phyloP scores from a whole-genome alignment of 2,113 vertebrate genomes.

The Lontra canadensis region DNA sequence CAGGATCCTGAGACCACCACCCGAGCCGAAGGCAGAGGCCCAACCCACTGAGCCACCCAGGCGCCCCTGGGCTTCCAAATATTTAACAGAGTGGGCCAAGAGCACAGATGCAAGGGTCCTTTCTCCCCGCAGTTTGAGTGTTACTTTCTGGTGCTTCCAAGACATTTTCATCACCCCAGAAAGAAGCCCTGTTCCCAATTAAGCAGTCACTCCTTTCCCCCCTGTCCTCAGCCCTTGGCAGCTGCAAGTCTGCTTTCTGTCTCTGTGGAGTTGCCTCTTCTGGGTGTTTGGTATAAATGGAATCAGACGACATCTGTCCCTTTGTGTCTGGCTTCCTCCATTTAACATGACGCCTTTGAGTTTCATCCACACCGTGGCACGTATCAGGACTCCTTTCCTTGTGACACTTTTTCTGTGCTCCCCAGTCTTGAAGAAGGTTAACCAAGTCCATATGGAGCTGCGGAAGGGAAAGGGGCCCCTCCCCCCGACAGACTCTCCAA shows the following conservation, averaged over 20 bases:
- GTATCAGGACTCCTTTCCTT: neutral
- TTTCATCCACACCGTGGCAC: accelerated
- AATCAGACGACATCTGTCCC: accelerated
- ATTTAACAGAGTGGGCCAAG: constrained; percentile 69
- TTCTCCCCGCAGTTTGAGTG: constrained; percentile 59
- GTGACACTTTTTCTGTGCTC: neutral
- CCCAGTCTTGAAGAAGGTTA: neutral
- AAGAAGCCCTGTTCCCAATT: neutral
- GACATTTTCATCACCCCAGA: neutral
- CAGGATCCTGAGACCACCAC: too few species aligned
- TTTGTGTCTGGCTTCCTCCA: neutral
- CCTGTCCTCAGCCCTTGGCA: neutral
- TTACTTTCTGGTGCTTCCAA: constrained; percentile 54
- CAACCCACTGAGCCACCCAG: too few species aligned
- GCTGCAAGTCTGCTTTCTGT: neutral
- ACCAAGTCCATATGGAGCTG: neutral
- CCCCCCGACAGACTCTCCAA: neutral
- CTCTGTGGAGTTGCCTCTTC: neutral
- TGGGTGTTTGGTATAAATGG: neutral
- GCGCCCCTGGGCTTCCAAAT: constrained; percentile 43
- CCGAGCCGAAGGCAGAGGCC: too few species aligned
- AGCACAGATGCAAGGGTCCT: constrained; percentile 67
- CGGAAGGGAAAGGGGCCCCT: neutral
- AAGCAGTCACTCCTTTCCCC: neutral
- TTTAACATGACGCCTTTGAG: neutral